Base-by-base conservation (phyloP, 2,888 invertebrate species). In the Polia nebulosa region DNA sequence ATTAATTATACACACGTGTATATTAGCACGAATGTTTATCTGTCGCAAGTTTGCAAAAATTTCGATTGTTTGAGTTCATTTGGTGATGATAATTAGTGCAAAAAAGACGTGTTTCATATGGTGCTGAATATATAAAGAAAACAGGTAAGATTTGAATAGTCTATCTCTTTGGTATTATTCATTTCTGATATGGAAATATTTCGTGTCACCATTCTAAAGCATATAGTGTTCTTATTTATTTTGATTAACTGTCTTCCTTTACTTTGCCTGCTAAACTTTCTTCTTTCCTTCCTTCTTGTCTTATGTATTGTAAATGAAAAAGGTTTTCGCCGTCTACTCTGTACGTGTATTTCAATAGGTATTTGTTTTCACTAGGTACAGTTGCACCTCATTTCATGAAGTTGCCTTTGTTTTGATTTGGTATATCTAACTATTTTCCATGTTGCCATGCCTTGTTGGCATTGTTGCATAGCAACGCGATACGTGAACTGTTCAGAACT, bases 31-130 rank as follows among this genome's bases (percentile, higher is more conserved):
- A 51, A 47, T 34, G 17, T 58, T 70, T 72, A 81, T 82, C 80
- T 76, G 29, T 39, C 32, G 17, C 11, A 36, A 56, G 51, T 77
- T 53, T 7, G 56, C 60, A 34, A 79, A 76, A 41, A 22, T 7
- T 69, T 55, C 60, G 76, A 73, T 65, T 49, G 53, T 69, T 58
- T 45, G 60, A 57, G 13, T 82, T 84, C 90, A 91, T 85, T 91
- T 81, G 78, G 72, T 76, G 72, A 77, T 80, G 70, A 80, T 86
- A 84, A 84, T 87, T 86, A 85, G 82, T 83, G 76, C 70, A 70
- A 81, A 85, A 85, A 83, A 82, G 90, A 88, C 91, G 91, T 87
- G 83, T 75, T 80, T 76, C 63, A 79, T 76, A 72, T 73, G 68
- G 61, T 63, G 60, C 53, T 70, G 62, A 69, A 44, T 64, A 71